phyloP scores from a whole-genome alignment of 2,113 vertebrate species.

The Xerus inauris region DNA sequence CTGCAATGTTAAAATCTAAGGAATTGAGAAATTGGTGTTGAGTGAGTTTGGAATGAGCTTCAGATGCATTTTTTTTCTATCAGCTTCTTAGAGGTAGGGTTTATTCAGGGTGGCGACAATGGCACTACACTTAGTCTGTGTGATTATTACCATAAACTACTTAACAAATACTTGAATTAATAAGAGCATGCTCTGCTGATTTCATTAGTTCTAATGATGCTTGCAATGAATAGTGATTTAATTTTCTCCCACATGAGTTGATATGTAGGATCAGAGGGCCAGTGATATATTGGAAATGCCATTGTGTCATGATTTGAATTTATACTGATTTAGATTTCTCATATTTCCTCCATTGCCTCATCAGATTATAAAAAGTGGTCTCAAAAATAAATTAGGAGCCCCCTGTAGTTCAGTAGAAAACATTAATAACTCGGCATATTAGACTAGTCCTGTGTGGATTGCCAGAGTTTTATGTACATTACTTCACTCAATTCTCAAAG shows the following conservation, averaged over 20 bases:
- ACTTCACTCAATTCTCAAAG: conserved; percentile 39
- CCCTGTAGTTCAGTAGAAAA: not conserved
- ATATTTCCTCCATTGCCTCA: not conserved
- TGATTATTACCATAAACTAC: conserved; percentile 17
- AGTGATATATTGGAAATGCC: not conserved
- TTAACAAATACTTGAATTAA: conserved; percentile 35
- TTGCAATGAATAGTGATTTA: not conserved
- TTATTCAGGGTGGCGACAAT: not conserved
- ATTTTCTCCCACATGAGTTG: conserved; percentile 36
- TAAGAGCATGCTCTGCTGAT: conserved; percentile 21
- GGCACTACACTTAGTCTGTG: not conserved
- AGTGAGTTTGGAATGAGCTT: not conserved
- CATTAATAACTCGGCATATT: not conserved
- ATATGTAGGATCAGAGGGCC: not conserved
- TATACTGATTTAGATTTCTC: not conserved
- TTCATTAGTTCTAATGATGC: conserved; percentile 51
- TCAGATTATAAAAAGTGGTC: not conserved
- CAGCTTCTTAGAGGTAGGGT: not conserved
- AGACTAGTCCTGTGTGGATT: not conserved
- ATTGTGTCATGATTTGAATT: not conserved
- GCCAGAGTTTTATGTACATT: not conserved
- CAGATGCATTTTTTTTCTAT: not conserved
- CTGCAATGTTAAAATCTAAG: not conserved
- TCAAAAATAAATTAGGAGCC: conserved; percentile 26
- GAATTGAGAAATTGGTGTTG: not conserved